phyloP scores from a whole-genome alignment of 2,797 vertebrate genomes.

The Paguma larvata region DNA sequence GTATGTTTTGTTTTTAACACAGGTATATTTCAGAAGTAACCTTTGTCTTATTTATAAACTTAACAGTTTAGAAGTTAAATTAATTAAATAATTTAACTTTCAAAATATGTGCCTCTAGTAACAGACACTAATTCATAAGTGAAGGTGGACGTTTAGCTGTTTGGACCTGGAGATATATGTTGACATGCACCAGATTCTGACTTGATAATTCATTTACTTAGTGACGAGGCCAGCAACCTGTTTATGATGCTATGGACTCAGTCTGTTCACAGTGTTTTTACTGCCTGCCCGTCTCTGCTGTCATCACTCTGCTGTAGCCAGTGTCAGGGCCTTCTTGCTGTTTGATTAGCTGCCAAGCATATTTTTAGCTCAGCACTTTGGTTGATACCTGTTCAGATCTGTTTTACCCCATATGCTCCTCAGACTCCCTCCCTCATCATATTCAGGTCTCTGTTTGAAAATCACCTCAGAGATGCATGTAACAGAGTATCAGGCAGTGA shows the following conservation, averaged over 20 bases:
- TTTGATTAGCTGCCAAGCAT: not conserved
- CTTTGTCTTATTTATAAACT: conserved; percentile 47
- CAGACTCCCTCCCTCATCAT: not conserved
- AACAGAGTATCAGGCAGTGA: too few relatives aligned
- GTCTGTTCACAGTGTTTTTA: not conserved
- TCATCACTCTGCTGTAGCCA: not conserved
- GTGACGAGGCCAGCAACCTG: not conserved
- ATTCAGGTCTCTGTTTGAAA: not conserved
- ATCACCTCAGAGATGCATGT: not conserved
- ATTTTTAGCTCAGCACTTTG: not conserved
- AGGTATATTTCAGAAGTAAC: conserved; percentile 8
- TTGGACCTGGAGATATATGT: not conserved
- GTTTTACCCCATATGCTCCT: not conserved
- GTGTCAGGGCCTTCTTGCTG: not conserved
- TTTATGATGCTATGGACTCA: not conserved
- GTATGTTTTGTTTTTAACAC: not conserved
- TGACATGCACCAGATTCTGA: not conserved
- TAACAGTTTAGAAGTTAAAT: not conserved
- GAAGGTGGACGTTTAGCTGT: conserved; percentile 27
- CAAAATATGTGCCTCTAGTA: not conserved
- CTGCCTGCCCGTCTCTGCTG: not conserved
- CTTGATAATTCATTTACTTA: not conserved
- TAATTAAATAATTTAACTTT: conserved; percentile 52
- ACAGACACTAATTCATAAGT: not conserved
- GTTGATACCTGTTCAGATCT: not conserved